Percentiles rank a stretch among this genome's conserved stretches.
These are phyloP conservation scores for Mus spicilegus DNA, from an alignment of 2,113 vertebrate species.

Conservation along the genomic window DNA sequence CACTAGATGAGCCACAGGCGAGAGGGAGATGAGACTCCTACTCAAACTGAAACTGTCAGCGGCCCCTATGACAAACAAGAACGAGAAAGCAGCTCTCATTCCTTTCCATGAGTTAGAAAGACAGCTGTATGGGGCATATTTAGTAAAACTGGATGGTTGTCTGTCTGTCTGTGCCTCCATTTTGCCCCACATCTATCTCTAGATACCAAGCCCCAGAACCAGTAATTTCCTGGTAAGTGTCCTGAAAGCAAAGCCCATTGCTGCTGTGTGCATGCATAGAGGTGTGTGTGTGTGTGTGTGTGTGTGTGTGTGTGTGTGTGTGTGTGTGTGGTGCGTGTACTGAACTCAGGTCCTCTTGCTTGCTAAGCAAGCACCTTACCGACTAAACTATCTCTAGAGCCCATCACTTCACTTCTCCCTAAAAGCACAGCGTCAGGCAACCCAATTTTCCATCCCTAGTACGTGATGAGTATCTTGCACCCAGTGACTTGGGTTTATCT, in stretches of 20 bases:
- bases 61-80: fast-evolving
- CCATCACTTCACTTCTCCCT: background rate
- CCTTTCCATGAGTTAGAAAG: background rate
- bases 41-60: background rate
- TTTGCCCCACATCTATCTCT: background rate
- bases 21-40: background rate
- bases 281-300: background rate
- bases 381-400: background rate
- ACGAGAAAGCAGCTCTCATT: background rate
- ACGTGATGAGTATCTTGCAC: background rate
- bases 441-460: background rate
- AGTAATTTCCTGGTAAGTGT: fast-evolving
- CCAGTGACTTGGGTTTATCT: background rate
- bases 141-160: background rate
- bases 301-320: background rate
- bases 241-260: fast-evolving
- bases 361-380: background rate
- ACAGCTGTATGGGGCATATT: fast-evolving
- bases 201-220: no score
- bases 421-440: background rate
- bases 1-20: background rate
- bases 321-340: no score
- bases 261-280: background rate
- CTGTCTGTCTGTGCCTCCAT: no score
- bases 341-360: background rate